Percentiles rank a stretch among this genome's conserved stretches.
Evolutionary conservation across 2,797 vertebrate genomes (phyloP).

Genomic region (Gallinago stenura): DNA sequence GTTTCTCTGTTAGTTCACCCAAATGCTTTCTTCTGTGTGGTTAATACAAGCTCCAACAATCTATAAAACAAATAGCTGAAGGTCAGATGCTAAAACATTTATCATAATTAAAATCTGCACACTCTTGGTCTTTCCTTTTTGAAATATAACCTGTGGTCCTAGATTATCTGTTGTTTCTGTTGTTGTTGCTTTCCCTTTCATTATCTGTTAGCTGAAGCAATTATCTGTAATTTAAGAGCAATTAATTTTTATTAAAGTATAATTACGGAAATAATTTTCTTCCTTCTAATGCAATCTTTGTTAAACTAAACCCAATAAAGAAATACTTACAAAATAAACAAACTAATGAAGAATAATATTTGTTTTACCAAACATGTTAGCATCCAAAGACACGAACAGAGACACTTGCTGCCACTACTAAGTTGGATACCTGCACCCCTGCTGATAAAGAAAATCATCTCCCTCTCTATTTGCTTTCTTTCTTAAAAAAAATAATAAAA

Average conservation of each 20-base stretch:
- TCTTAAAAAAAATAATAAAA: background rate
- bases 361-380: background rate
- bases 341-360: slow-evolving; percentile 23
- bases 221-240: slow-evolving; percentile 40
- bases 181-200: slow-evolving; percentile 32
- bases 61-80: background rate
- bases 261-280: slow-evolving; percentile 35
- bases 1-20: background rate
- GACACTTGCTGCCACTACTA: background rate
- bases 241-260: slow-evolving; percentile 54
- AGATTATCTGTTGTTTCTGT: background rate
- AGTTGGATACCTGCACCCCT: background rate
- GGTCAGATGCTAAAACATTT: slow-evolving; percentile 12
- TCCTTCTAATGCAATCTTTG: slow-evolving; percentile 12
- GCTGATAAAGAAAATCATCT: background rate
- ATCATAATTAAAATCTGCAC: background rate
- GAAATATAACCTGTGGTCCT: background rate
- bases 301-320: slow-evolving; percentile 16
- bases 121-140: background rate
- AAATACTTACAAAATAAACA: background rate
- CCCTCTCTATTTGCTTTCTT: background rate
- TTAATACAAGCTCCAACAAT: background rate
- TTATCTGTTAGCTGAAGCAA: slow-evolving; percentile 35
- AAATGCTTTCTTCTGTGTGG: background rate
- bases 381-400: background rate